Evolutionary conservation across 2,113 vertebrate species (phyloP).

Genomic region (Lontra canadensis): DNA sequence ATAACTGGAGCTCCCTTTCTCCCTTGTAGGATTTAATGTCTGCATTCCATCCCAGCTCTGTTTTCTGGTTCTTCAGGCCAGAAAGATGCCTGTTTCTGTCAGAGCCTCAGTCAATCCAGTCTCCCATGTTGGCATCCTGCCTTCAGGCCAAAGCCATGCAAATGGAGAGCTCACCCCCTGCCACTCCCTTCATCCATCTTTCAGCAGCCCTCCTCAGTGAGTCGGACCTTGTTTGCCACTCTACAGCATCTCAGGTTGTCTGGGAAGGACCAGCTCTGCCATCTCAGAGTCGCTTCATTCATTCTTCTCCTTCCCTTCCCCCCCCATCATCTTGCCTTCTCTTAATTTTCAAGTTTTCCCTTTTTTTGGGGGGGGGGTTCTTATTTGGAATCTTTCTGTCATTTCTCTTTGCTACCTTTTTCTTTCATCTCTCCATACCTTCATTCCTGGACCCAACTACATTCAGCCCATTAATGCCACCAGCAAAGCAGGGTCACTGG

Average conservation of each 20-base stretch:
- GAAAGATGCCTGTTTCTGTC: background rate
- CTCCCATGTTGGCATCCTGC: background rate
- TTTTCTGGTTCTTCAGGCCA: background rate
- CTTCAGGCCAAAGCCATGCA: background rate
- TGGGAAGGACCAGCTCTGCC: background rate
- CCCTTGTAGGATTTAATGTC: background rate
- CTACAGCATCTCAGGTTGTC: background rate
- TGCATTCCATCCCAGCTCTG: background rate
- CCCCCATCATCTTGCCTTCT: background rate
- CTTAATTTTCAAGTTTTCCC: background rate
- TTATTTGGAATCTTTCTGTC: background rate
- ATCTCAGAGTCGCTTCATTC: too few relatives aligned
- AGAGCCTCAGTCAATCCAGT: background rate
- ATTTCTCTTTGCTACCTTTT: background rate
- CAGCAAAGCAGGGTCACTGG: background rate
- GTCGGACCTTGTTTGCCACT: background rate
- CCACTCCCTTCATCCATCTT: background rate
- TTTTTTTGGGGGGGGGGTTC: too few relatives aligned
- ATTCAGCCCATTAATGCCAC: background rate
- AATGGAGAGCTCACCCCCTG: too few relatives aligned
- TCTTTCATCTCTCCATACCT: background rate
- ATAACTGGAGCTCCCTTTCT: background rate
- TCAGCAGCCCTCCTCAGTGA: background rate
- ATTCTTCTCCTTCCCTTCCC: background rate
- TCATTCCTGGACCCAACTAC: background rate